Evolutionary conservation across 1,140 invertebrate genomes (phyloP).

Genomic region (Ericerus pela): DNA sequence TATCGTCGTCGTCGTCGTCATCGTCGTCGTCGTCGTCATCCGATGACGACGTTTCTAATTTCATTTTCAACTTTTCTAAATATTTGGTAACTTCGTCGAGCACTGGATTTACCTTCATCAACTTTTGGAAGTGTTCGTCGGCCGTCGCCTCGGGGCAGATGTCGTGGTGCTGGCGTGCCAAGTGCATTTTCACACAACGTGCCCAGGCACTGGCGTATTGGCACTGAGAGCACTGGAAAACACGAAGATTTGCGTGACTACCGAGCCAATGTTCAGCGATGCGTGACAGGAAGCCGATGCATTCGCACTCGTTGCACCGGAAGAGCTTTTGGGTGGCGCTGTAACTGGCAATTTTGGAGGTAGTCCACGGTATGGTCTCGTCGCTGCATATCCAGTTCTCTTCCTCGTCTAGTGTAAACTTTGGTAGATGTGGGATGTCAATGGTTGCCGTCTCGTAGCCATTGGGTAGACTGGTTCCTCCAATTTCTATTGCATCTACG

Average conservation of each 20-base stretch:
- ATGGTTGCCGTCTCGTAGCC: not conserved
- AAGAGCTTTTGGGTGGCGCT: slow-evolving; percentile 55
- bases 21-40: slow-evolving; percentile 17
- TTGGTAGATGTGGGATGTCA: slow-evolving; percentile 22
- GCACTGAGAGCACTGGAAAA: slow-evolving; percentile 55
- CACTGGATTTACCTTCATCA: slow-evolving; percentile 53
- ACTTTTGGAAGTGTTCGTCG: slow-evolving; percentile 11
- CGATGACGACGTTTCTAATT: slow-evolving; percentile 32
- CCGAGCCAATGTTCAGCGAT: slow-evolving; percentile 72
- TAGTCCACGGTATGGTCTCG: slow-evolving; percentile 48
- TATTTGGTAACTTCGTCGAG: slow-evolving; percentile 55
- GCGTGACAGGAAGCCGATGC: slow-evolving; percentile 57
- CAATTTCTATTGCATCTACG: too few relatives aligned
- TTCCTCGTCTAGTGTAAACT: slow-evolving; percentile 33
- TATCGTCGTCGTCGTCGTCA: slow-evolving; percentile 13
- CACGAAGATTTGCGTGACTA: slow-evolving; percentile 55
- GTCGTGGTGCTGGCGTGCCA: slow-evolving; percentile 48
- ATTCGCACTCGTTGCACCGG: slow-evolving; percentile 59
- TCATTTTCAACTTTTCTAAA: slow-evolving; percentile 47
- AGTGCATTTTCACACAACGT: slow-evolving; percentile 53
- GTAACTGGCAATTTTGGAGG: slow-evolving; percentile 52
- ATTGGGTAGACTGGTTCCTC: slow-evolving; percentile 11
- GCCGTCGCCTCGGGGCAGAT: slow-evolving; percentile 23
- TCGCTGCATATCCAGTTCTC: slow-evolving; percentile 55
- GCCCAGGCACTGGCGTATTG: slow-evolving; percentile 59